A percentile compares a stretch with the other conserved stretches of the same genome.
phyloP scores from a whole-genome alignment of 2,113 vertebrate genomes.

The Lamprologus lemairii region DNA sequence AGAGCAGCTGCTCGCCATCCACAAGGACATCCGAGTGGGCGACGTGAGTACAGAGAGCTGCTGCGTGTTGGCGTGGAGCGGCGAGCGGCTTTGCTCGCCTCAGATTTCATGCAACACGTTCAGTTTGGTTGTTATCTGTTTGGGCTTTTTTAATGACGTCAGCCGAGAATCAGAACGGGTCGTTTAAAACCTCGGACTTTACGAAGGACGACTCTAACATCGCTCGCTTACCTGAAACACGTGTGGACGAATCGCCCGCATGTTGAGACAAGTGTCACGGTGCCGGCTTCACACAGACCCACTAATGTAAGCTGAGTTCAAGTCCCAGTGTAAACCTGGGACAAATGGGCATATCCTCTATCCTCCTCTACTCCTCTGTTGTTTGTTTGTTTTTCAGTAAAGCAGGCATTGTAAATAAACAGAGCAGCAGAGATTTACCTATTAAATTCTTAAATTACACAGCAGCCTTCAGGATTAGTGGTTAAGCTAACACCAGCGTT shows the following conservation, averaged over 20 bases:
- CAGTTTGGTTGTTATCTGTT: background rate
- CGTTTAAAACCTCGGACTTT: fast-evolving
- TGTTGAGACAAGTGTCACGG: background rate
- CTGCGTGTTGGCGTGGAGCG: fast-evolving
- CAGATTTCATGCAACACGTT: background rate
- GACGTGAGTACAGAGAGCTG: conserved; percentile 74
- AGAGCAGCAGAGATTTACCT: too few species aligned
- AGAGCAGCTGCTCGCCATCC: conserved; percentile 77
- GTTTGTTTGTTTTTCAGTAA: too few species aligned
- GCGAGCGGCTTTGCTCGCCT: background rate
- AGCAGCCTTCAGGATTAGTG: too few species aligned
- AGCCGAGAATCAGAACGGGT: background rate
- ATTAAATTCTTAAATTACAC: too few species aligned
- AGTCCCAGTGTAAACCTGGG: background rate
- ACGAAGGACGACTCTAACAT: background rate
- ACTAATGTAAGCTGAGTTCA: background rate
- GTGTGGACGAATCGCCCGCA: background rate
- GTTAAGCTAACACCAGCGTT: background rate
- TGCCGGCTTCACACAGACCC: background rate
- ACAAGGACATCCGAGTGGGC: conserved; percentile 80
- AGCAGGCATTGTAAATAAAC: too few species aligned
- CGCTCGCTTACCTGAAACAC: background rate
- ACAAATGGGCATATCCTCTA: fast-evolving
- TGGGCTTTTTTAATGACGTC: background rate
- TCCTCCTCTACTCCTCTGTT: background rate